Conservation (phyloP, 2,888 invertebrate species). For the Brenthis ino region DNA sequence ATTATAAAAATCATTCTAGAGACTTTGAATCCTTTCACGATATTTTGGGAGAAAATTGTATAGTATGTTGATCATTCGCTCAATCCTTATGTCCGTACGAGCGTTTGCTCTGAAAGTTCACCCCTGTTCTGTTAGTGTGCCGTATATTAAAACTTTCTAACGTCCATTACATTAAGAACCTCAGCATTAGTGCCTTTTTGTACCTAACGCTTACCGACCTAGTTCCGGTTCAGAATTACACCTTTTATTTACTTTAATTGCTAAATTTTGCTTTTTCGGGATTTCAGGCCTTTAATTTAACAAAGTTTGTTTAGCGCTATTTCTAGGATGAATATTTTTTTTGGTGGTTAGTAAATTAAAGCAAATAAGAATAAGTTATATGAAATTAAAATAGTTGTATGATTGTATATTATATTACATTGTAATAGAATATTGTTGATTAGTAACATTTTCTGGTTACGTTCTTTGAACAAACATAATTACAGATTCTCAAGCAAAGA, state of each 20-base stretch:
- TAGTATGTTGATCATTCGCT: background rate
- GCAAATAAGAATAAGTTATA: too few relatives aligned
- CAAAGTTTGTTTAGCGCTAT: background rate
- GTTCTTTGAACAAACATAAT: too few relatives aligned
- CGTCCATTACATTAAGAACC: constrained; percentile 63
- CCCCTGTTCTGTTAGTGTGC: constrained; percentile 62
- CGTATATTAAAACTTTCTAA: constrained; percentile 67
- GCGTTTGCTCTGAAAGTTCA: constrained; percentile 42
- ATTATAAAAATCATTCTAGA: too few relatives aligned
- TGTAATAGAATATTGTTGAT: too few relatives aligned
- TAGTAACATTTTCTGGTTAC: too few relatives aligned
- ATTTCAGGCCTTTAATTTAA: constrained; percentile 8
- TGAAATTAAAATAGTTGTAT: too few relatives aligned
- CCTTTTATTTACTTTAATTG: constrained; percentile 33
- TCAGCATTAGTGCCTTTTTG: constrained; percentile 46
- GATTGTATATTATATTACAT: too few relatives aligned
- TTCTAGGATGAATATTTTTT: background rate
- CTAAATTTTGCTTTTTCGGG: constrained; percentile 16
- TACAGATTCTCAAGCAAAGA: too few relatives aligned
- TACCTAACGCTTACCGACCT: constrained; percentile 40
- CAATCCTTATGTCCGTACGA: constrained; percentile 27
- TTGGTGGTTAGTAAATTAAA: background rate
- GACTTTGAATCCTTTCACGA: too few relatives aligned
- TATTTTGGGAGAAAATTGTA: background rate
- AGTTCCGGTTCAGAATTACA: constrained; percentile 29